A percentile compares a stretch with the other conserved stretches of the same genome.
Evolutionary conservation across 1,140 invertebrate genomes (phyloP).

Genomic region (Chrysopa pallens): DNA sequence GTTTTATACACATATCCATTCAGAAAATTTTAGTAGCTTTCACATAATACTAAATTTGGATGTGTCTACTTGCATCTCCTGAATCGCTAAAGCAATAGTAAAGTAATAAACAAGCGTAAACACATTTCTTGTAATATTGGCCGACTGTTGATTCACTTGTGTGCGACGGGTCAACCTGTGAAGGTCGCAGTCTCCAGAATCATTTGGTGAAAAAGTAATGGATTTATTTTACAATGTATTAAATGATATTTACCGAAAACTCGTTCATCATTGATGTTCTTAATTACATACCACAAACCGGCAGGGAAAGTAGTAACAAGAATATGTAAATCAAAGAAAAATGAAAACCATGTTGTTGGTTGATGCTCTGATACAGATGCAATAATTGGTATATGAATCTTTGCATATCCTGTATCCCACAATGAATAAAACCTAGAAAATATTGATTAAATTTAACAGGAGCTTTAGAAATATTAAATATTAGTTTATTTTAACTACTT

Average conservation of each 20-base stretch:
- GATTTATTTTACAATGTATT: too few relatives aligned
- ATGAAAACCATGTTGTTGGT: constrained; percentile 98
- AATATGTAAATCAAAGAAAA: constrained; percentile 99
- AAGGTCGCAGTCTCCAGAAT: too few relatives aligned
- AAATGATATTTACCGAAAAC: constrained; percentile 81
- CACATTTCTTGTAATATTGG: too few relatives aligned
- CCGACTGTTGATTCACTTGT: neutral
- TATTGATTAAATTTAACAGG: too few relatives aligned
- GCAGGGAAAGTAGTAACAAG: constrained; percentile 93
- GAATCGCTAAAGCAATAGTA: too few relatives aligned
- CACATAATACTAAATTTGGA: too few relatives aligned
- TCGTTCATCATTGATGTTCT: constrained; percentile 92
- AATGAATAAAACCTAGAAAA: constrained; percentile 80
- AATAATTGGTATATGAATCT: constrained; percentile 99
- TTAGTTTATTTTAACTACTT: too few relatives aligned
- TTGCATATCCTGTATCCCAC: constrained; percentile 99
- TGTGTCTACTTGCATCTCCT: too few relatives aligned
- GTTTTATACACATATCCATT: too few relatives aligned
- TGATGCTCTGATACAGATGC: constrained; percentile 99
- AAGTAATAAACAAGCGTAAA: too few relatives aligned
- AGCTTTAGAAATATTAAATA: too few relatives aligned
- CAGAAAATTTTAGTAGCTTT: neutral
- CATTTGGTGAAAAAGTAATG: too few relatives aligned
- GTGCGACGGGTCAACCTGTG: neutral
- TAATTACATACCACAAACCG: constrained; percentile 97